Evolutionary conservation across 2,888 invertebrate species (phyloP), one percentile per base, ranked within the genome.

Genomic region (Ashinkailepas kermadecensis): DNA sequence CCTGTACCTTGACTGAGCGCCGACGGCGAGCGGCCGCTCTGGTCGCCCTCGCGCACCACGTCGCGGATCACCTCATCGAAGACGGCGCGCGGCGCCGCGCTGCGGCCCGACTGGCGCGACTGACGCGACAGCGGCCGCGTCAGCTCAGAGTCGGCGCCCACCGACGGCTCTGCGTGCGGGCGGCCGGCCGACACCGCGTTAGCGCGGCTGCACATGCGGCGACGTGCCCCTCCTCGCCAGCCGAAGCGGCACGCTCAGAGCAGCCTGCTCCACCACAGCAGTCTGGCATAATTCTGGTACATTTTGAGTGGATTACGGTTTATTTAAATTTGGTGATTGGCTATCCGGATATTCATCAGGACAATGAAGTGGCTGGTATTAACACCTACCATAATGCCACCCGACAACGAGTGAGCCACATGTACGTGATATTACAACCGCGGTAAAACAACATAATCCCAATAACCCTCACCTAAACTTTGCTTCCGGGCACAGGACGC

Each of bases 41-140:
- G 65, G 6, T 81, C 65, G 62, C 64, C 56, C 65, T 81, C 67
- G 58, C 74, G 70, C 67, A 70, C 70, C 78, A 81, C 70, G 23
- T 65, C 81, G n/a, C 70, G 67, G 25, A 81, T 65, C 81, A 70
- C 85, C 58, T 85, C 85, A 80, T 85, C 85, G 82, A 84, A 85
- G 64, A 83, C 84, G 39, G 85, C 83, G 54, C 85, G 84, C 54
- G 85, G 84, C 62, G 84, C 83, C 65, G 81, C 81, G 21, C 82
- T 65, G 58, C 81, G 83, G 64, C 80, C 81, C 67, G 80, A 70
- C 80, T 80, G 56, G 8, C 81, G 74, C 74, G 80, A 81, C 81
- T 54, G 82, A 10, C 78, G 78, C 79, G 79, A 79, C 79, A 79
- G 57, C 58, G 79, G 79, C 79, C 79, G 79, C 9, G 23, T 23